phyloP scores from a whole-genome alignment of 2,888 invertebrate genomes.

The Meta bourneti region DNA sequence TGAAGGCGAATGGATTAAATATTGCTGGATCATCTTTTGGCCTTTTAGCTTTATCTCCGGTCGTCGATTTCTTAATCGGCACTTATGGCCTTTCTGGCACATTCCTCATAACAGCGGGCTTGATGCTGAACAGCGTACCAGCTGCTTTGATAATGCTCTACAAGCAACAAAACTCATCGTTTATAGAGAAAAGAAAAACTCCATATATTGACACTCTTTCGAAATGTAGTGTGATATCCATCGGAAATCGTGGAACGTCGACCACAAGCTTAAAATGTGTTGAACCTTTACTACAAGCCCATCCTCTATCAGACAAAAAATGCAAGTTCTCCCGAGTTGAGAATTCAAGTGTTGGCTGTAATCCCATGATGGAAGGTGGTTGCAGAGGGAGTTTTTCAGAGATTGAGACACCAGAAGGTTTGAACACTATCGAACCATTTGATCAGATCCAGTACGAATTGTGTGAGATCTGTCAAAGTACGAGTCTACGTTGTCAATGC shows the following conservation, averaged over 20 bases:
- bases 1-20: slow-evolving; percentile 1
- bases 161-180: not conserved
- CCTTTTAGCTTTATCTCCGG: not conserved
- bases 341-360: not conserved
- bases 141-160: not conserved
- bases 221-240: too few species aligned
- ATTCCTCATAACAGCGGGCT: slow-evolving; percentile 1
- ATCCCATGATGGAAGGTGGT: not conserved
- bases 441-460: too few species aligned
- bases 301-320: too few species aligned
- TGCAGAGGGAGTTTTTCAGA: too few species aligned
- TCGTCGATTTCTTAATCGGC: not conserved
- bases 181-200: not conserved
- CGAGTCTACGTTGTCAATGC: too few species aligned
- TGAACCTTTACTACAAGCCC: not conserved
- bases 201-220: not conserved
- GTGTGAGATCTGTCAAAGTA: too few species aligned
- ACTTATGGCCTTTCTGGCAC: slow-evolving; percentile 6
- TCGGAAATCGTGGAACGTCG: not conserved
- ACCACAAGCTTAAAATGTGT: not conserved
- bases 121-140: slow-evolving; percentile 9
- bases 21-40: not conserved
- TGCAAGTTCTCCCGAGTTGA: not conserved
- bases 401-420: too few species aligned
- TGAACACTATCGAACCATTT: too few species aligned